phyloP scores from a whole-genome alignment of 2,888 invertebrate species.

The Tipula lateralis region DNA sequence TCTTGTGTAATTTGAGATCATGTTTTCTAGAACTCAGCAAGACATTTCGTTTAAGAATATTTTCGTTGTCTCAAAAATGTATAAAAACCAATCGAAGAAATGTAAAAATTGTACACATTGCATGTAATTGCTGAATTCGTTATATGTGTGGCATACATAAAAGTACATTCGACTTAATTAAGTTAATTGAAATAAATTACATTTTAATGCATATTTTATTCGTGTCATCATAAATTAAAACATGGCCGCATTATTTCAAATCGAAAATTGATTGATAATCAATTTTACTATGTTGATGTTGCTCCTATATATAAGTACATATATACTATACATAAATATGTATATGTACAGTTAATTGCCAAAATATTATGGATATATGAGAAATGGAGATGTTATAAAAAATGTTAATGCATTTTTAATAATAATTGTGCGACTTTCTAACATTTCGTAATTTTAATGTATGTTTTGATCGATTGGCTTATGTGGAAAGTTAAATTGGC shows the following conservation, averaged over 20 bases:
- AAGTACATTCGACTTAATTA: background rate
- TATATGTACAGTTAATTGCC: background rate
- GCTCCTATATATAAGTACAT: background rate
- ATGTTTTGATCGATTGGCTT: background rate
- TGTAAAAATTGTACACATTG: background rate
- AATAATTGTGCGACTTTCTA: background rate
- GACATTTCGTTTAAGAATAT: background rate
- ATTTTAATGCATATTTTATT: background rate
- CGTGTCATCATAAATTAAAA: background rate
- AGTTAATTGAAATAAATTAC: background rate
- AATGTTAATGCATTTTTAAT: slow-evolving; percentile 5
- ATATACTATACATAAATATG: no score
- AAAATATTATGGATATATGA: background rate
- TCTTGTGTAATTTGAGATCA: background rate
- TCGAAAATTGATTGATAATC: background rate
- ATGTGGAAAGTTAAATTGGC: background rate
- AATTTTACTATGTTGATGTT: background rate
- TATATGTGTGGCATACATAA: background rate
- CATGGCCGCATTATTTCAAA: background rate
- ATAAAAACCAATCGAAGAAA: background rate
- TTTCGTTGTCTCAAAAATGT: background rate
- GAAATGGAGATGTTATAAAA: background rate
- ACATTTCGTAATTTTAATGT: background rate
- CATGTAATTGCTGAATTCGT: background rate
- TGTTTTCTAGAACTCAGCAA: background rate